Evolutionary conservation across 1,140 invertebrate species (phyloP).

Genomic region (Caenorhabditis briggsae): DNA sequence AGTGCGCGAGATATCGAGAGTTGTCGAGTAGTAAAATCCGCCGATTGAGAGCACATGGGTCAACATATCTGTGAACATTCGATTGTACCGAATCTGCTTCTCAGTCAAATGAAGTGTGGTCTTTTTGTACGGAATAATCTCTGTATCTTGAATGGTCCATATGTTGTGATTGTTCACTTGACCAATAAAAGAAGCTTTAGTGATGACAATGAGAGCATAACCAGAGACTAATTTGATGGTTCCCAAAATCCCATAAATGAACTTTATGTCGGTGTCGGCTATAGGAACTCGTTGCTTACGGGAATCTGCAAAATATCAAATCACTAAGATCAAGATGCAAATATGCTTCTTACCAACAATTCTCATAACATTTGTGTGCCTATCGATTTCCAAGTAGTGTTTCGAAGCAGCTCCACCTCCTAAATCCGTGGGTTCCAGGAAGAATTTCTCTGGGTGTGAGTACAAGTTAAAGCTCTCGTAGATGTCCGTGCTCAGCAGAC

Average conservation of each 20-base stretch:
- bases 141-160: constrained; percentile 87
- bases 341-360: constrained; percentile 60
- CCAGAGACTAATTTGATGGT: constrained; percentile 86
- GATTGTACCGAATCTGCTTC: constrained; percentile 86
- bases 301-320: constrained; percentile 62
- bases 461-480: constrained; percentile 68
- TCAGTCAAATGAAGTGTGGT: constrained; percentile 88
- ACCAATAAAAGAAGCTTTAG: constrained; percentile 87
- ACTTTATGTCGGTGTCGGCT: constrained; percentile 67
- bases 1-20: constrained; percentile 92
- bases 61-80: constrained; percentile 86
- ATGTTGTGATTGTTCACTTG: constrained; percentile 88
- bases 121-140: constrained; percentile 88
- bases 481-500: constrained; percentile 55
- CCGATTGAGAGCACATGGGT: constrained; percentile 85
- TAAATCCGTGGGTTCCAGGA: constrained; percentile 68
- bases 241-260: constrained; percentile 90
- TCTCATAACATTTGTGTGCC: constrained; percentile 66
- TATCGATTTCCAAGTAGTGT: constrained; percentile 71
- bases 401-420: constrained; percentile 63
- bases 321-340: not conserved
- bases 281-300: constrained; percentile 70
- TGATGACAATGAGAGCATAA: constrained; percentile 86
- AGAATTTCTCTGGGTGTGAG: constrained; percentile 68
- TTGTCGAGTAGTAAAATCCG: constrained; percentile 91